These are phyloP conservation scores for Pangasius macronema DNA, from an alignment of 2,797 vertebrate genomes.

Conservation along the genomic window DNA sequence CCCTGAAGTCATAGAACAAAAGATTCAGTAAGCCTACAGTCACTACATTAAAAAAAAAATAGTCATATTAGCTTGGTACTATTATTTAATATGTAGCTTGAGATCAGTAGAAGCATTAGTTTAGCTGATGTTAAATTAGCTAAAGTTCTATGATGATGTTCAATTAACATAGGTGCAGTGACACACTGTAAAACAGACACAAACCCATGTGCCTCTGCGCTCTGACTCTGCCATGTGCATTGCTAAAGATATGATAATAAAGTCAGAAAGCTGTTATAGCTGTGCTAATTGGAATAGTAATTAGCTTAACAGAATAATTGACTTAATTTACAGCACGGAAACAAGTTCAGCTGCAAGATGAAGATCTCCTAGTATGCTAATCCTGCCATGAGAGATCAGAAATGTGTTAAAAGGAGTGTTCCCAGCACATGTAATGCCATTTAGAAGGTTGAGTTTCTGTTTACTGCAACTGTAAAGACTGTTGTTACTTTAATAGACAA, in stretches of 20 bases:
- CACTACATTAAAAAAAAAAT: not conserved
- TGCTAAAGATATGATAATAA: constrained; percentile 44
- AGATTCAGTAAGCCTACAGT: not conserved
- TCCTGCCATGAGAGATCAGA: not conserved
- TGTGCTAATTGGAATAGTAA: constrained; percentile 48
- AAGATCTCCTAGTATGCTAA: constrained; percentile 8
- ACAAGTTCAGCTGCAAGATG: constrained; percentile 32
- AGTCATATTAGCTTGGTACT: not conserved
- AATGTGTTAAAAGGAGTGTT: not conserved
- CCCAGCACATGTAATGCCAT: not conserved
- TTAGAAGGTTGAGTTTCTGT: not conserved
- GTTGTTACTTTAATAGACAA: constrained; percentile 48
- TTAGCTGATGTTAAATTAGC: not conserved
- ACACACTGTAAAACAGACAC: constrained; percentile 5
- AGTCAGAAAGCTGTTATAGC: constrained; percentile 35
- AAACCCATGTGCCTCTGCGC: constrained; percentile 4
- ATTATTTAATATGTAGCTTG: not conserved
- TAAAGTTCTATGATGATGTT: not conserved
- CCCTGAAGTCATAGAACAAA: not conserved
- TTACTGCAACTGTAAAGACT: constrained; percentile 7
- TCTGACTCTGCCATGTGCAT: constrained; percentile 17
- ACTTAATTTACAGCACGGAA: constrained; percentile 34
- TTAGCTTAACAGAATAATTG: constrained; percentile 49
- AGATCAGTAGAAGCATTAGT: not conserved
- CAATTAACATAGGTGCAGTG: constrained; percentile 1